Conservation (phyloP, 2,888 invertebrate genomes). For the Coleophora deauratella region DNA sequence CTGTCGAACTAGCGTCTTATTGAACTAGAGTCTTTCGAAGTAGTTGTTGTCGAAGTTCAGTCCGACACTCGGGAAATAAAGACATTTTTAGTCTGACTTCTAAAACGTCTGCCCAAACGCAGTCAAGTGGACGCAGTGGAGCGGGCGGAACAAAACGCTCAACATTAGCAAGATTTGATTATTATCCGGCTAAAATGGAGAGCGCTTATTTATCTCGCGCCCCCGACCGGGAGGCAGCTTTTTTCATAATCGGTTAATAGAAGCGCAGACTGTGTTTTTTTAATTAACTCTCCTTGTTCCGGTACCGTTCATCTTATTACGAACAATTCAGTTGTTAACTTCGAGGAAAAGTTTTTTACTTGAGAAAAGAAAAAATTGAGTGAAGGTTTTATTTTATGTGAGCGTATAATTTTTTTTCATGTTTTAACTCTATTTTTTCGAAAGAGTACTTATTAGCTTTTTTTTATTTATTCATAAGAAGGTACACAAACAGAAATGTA, state of each 20-base stretch:
- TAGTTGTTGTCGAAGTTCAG: too few species aligned
- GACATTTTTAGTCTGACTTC: too few species aligned
- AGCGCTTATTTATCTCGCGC: conserved; percentile 14
- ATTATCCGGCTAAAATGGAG: conserved; percentile 20
- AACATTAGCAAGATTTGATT: conserved; percentile 21
- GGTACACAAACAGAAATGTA: too few species aligned
- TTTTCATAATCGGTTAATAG: conserved; percentile 16
- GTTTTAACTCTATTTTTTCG: background rate
- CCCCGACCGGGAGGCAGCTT: background rate
- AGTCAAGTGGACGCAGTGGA: too few species aligned
- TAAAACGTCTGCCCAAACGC: too few species aligned
- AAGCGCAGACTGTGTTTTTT: conserved; percentile 24
- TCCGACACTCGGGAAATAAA: too few species aligned
- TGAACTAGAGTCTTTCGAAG: too few species aligned
- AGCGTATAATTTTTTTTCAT: background rate
- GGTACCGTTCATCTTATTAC: conserved; percentile 27
- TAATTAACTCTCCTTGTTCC: conserved; percentile 33
- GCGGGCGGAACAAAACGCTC: conserved; percentile 13
- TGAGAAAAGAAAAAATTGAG: background rate
- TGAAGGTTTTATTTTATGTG: background rate
- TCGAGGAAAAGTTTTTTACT: background rate
- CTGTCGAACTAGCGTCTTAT: too few species aligned
- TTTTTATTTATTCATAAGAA: too few species aligned
- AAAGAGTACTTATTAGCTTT: too few species aligned
- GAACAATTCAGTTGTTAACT: background rate